Evolutionary conservation across 2,888 invertebrate species (phyloP), one percentile per base, ranked within the genome.

Genomic region (Andrena flavipes): DNA sequence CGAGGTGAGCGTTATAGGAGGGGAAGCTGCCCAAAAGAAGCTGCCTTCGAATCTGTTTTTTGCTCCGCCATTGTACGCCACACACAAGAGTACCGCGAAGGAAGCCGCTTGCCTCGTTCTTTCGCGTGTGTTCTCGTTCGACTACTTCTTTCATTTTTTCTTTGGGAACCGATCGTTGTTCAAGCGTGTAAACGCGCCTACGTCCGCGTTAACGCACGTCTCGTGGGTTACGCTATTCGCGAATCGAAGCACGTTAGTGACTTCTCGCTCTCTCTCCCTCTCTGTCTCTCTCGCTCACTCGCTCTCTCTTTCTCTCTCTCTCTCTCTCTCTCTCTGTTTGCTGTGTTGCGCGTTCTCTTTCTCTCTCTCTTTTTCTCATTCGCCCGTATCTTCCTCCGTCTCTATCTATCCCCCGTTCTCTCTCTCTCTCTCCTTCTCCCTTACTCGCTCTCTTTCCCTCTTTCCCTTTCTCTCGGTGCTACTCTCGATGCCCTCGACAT

Each of bases 61-160:
- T 89, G 87, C 87, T 90, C 90, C 90, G 90, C 90, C 90, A 91
- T 91, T 91, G 91, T 89, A 90, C 87, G 84, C 88, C 80, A 71
- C 75, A 56, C 23, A 79, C 82, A 79, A 79, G 82, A 84, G 81
- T 82, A 70, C 76, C 78, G 86, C 87, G 85, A 82, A 87, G 80
- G 87, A 80, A 87, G 82, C 82, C 82, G 82, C 82, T 84, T 72
- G 76, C 70, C 81, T 82, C 76, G 74, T 83, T 86, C 84, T 54
- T 59, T 59, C 82, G 77, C 70, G 60, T 76, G 76, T 76, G 75
- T 81, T 84, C 76, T 67, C 76, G 51, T 77, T 81, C 63, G 49
- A 63, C 35, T 60, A 69, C 64, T 42, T 64, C 56, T 60, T 67
- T 59, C 42, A 42, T 42, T 54, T 56, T 35, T 54, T 63, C 59